Base-by-base conservation (phyloP, 2,888 invertebrate genomes). In the Buathra laborator region DNA sequence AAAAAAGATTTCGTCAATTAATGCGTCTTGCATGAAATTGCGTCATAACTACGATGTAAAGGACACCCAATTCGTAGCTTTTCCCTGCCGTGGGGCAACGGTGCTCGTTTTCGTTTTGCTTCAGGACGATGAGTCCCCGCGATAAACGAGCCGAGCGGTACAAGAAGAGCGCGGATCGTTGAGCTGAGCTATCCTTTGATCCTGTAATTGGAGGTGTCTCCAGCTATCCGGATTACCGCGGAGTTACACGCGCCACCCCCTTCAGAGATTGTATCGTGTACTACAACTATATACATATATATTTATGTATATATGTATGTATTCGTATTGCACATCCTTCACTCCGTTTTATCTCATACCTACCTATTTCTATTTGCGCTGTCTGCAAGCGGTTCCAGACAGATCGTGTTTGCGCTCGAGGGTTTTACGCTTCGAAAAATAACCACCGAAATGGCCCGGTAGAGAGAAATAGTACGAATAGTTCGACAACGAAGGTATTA, bases 171-270 rank as follows among this genome's bases (percentile, higher is more conserved):
- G 66, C 48, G 83, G 67, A 77, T 83, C 53, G 44, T 43, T 43
- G 74, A 56, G 62, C 74, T 78, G 87, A 81, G 83, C 85, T 70
- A 86, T 88, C 89, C 90, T 91, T 91, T 91, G 91, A 91, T 90
- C 90, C 89, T 88, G 88, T 90, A 91, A 91, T 91, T 91, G 91
- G 85, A 90, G 89, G 89, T 90, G 90, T 90, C 88, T 88, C 87
- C 86, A 7, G 81, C 81, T 78, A 79, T 71, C 75, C 74, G 77
- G 85, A 81, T 78, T 76, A 87, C 79, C 71, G 64, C 67, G 70
- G 84, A 85, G 81, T 85, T 86, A 79, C 82, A 68, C 59, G 59
- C 78, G 64, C 68, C 68, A 67, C 46, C 82, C 53, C n/a, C 56
- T 64, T 85, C 75, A 78, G 86, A 86, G 86, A 85, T 86, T 82